phyloP scores from a whole-genome alignment of 2,888 invertebrate genomes.

The Tanypteryx hageni region DNA sequence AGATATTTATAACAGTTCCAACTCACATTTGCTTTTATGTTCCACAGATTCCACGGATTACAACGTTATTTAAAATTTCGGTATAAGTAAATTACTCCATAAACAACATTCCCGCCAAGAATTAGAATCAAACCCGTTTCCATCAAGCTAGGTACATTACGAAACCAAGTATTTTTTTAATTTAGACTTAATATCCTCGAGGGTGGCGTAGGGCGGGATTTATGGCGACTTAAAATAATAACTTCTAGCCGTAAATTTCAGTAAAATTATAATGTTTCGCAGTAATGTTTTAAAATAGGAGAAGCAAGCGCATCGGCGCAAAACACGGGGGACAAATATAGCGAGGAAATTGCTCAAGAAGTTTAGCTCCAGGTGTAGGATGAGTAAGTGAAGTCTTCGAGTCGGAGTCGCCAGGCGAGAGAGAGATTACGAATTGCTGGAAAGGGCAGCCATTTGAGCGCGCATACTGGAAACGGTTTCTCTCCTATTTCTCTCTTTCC shows the following conservation, averaged over 20 bases:
- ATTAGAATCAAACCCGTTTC: too few species aligned
- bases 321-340: neutral
- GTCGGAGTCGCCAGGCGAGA: too few species aligned
- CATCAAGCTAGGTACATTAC: too few species aligned
- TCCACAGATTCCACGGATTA: too few species aligned
- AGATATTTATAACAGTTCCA: too few species aligned
- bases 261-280: constrained; percentile 8
- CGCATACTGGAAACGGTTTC: neutral
- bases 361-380: neutral
- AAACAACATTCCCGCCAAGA: too few species aligned
- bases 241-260: neutral
- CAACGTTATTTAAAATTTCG: too few species aligned
- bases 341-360: neutral
- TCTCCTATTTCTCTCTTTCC: neutral
- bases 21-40: too few species aligned
- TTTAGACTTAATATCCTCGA: neutral
- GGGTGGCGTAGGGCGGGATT: neutral
- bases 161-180: neutral
- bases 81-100: too few species aligned
- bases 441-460: neutral
- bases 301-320: neutral
- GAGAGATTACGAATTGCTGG: neutral
- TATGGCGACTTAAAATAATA: neutral
- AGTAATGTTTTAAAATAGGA: neutral
- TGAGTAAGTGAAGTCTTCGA: neutral